Conservation (phyloP, 2,888 invertebrate species). For the Andrena praecox region DNA sequence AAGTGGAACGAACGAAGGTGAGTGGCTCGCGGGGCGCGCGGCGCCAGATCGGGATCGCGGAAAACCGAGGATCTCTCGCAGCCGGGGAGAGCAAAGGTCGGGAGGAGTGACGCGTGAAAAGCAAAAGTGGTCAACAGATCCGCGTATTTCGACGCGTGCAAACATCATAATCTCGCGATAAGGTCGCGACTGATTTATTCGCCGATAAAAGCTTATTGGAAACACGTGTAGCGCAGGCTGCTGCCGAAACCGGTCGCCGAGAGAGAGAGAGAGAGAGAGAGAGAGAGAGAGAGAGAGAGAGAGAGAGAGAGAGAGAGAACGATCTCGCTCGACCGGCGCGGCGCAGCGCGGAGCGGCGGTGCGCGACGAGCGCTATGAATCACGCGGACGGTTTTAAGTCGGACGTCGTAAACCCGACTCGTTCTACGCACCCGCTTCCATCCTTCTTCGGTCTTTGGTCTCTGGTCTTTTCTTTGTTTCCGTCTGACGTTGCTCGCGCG, state of each 20-base stretch:
- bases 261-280: too few relatives aligned
- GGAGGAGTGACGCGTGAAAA: neutral
- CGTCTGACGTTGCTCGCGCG: constrained; percentile 5
- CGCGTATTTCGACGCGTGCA: constrained; percentile 59
- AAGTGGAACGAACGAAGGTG: neutral
- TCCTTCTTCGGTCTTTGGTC: constrained; percentile 18
- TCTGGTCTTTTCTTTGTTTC: constrained; percentile 39
- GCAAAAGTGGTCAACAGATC: constrained; percentile 37
- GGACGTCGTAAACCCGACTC: constrained; percentile 75
- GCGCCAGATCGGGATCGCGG: neutral
- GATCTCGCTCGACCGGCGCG: constrained; percentile 43
- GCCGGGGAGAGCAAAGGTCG: constrained; percentile 25
- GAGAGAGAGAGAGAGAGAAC: constrained; percentile 26
- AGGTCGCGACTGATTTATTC: constrained; percentile 81
- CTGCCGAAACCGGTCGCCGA: constrained; percentile 80
- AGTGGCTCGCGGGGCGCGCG: neutral
- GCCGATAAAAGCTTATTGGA: constrained; percentile 81
- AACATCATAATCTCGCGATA: constrained; percentile 80
- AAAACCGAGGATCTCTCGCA: constrained; percentile 6
- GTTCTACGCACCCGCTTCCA: constrained; percentile 20
- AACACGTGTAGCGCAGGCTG: constrained; percentile 78
- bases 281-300: constrained; percentile 45
- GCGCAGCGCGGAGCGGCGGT: constrained; percentile 9
- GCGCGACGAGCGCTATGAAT: constrained; percentile 71
- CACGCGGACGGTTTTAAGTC: constrained; percentile 80